Base-by-base conservation (phyloP, 2,888 invertebrate species). In the Drosophila nr. fundita region DNA sequence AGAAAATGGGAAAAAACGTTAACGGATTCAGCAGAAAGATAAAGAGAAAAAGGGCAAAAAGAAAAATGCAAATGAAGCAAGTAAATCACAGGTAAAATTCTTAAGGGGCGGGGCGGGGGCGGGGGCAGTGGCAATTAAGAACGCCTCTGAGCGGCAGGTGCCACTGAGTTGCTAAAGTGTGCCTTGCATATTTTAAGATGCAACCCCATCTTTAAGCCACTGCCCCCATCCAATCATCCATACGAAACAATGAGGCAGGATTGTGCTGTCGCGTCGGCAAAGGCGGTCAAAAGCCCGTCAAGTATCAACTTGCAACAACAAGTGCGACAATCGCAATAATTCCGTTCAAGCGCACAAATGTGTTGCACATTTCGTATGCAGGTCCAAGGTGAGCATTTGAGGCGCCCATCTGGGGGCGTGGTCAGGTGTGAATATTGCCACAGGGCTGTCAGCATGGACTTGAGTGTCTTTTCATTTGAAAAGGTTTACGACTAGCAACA, bases 251-350 rank as follows among this genome's bases (percentile, higher is more conserved):
- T 63, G 70, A 32, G 55, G 24, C 67, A 30, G 52, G 58, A 40
- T 32, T 74, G 38, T 58, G 57, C 34, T 52, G 81, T 63, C 70
- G 61, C 63, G 67, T 65, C 62, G 68, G 57, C 68, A 78, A 84
- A 80, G 85, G 78, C 84, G 87, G 87, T 84, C 85, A 84, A 84
- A 84, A 85, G 84, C 83, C 80, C 82, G 79, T 83, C 88, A 82
- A 85, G 85, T 79, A 85, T 73, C 66, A 71, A 67, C 61, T 64
- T 64, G 66, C 50, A 58, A 60, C 61, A 64, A 42, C 66, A 62
- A 60, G 60, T 58, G 52, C 60, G 74, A 68, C 66, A 77, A 67
- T 52, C 50, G 63, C 62, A 68, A 71, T 45, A 75, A 77, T 80
- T 71, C 76, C 76, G 82, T 73, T 82, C 80, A 87, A 82, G 87